Evolutionary conservation across 2,113 vertebrate genomes (phyloP).

Genomic region (Apteryx owenii): DNA sequence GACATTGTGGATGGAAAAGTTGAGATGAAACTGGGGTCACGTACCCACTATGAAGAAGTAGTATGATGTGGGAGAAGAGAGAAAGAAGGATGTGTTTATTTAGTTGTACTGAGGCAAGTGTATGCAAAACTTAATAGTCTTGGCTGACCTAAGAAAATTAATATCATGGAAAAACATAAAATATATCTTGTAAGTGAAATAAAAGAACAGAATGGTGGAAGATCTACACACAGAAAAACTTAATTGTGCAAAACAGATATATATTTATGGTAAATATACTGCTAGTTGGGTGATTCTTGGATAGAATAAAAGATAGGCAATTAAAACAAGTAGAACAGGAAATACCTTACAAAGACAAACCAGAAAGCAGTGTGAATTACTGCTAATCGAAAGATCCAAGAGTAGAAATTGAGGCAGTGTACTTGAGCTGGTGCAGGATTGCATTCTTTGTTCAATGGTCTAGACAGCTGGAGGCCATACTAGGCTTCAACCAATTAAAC

Average conservation of each 20-base stretch:
- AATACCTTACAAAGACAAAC: conserved; percentile 16
- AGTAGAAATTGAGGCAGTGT: background rate
- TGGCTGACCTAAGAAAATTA: background rate
- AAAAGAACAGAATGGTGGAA: background rate
- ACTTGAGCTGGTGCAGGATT: background rate
- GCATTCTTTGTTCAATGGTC: conserved; percentile 42
- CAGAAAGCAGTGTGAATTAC: conserved; percentile 27
- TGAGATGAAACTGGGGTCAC: background rate
- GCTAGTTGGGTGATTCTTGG: background rate
- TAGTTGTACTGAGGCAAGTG: background rate
- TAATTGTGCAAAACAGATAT: background rate
- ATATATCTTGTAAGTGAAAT: background rate
- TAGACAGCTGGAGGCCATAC: conserved; percentile 57
- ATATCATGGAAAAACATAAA: background rate
- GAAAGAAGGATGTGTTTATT: background rate
- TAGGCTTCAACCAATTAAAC: conserved; percentile 50
- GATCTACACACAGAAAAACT: background rate
- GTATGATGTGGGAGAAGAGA: background rate
- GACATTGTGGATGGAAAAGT: background rate
- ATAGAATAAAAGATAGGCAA: background rate
- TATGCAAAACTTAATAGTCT: background rate
- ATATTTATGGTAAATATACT: conserved; percentile 3
- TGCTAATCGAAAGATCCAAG: background rate
- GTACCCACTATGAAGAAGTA: background rate
- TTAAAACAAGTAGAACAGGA: conserved; percentile 58